Percentiles rank a stretch among this genome's conserved stretches.
Evolutionary conservation across 2,888 invertebrate genomes (phyloP).

Genomic region (Cyclophora albipunctata): DNA sequence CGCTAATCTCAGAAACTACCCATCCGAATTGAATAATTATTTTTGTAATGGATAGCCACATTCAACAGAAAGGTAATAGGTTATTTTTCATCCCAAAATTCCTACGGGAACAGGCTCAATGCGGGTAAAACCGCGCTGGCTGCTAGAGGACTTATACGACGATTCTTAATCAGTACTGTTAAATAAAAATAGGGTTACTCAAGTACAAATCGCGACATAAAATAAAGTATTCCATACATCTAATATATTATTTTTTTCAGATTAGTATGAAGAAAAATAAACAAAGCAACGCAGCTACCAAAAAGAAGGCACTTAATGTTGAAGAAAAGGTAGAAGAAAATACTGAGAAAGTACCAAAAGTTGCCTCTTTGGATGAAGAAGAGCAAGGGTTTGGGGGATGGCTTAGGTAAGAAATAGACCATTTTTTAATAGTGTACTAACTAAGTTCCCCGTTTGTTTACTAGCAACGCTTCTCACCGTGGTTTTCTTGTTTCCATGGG

Average conservation of each 20-base stretch:
- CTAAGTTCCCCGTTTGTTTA: neutral
- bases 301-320: constrained; percentile 31
- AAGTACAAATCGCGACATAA: too few relatives aligned
- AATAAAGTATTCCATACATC: too few relatives aligned
- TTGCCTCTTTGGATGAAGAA: constrained; percentile 52
- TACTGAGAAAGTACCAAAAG: constrained; percentile 21
- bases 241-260: constrained; percentile 3
- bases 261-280: constrained; percentile 55
- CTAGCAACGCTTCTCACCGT: neutral
- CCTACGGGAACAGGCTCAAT: too few relatives aligned
- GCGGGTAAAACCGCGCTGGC: too few relatives aligned
- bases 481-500: neutral
- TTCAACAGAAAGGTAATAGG: too few relatives aligned
- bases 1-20: too few relatives aligned
- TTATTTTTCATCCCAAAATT: too few relatives aligned
- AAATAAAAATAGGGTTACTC: too few relatives aligned
- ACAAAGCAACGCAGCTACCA: constrained; percentile 26
- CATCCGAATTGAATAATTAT: too few relatives aligned
- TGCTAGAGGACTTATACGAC: too few relatives aligned
- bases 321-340: constrained; percentile 26
- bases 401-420: constrained; percentile 40
- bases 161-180: too few relatives aligned
- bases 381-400: constrained; percentile 65
- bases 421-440: neutral
- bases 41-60: too few relatives aligned